These are phyloP conservation scores for Ptilodon capucinus DNA, from an alignment of 2,888 invertebrate genomes.

Conservation along the genomic window DNA sequence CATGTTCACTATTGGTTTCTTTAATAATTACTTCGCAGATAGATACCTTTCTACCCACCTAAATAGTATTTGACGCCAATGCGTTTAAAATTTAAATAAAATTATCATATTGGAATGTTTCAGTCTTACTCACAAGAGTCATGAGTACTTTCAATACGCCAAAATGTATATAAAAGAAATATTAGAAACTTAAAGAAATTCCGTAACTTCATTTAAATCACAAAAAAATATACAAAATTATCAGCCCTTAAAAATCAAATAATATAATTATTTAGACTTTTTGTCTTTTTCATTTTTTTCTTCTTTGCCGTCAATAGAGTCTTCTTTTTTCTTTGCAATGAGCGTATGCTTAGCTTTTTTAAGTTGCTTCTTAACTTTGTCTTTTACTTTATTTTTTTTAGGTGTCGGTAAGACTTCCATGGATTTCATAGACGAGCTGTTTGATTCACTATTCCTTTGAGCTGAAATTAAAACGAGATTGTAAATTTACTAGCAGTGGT, in stretches of 20 bases:
- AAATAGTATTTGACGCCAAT: too few species aligned
- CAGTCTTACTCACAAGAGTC: conserved; percentile 65
- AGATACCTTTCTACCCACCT: too few species aligned
- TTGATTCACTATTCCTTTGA: conserved; percentile 73
- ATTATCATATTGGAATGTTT: conserved; percentile 68
- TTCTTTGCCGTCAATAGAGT: conserved; percentile 50
- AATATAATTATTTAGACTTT: conserved; percentile 49
- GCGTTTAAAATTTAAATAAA: background rate
- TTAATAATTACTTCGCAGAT: too few species aligned
- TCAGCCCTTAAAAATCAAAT: background rate
- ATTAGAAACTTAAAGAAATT: conserved; percentile 10
- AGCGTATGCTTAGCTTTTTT: conserved; percentile 75
- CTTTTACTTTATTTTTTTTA: conserved; percentile 76
- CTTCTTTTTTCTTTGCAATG: conserved; percentile 72
- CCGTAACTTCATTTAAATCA: background rate
- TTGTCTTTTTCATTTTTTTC: conserved; percentile 63
- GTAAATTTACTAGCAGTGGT: background rate
- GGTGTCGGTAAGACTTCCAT: conserved; percentile 58
- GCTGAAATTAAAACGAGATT: conserved; percentile 51
- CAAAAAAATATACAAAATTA: background rate
- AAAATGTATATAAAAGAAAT: conserved; percentile 16
- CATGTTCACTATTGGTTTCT: conserved; percentile 15
- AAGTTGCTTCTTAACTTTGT: conserved; percentile 75
- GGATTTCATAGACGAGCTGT: conserved; percentile 71
- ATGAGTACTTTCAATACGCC: conserved; percentile 57